Base-by-base conservation (phyloP, 2,888 invertebrate genomes). In the Lepidocyrtoides sp. region DNA sequence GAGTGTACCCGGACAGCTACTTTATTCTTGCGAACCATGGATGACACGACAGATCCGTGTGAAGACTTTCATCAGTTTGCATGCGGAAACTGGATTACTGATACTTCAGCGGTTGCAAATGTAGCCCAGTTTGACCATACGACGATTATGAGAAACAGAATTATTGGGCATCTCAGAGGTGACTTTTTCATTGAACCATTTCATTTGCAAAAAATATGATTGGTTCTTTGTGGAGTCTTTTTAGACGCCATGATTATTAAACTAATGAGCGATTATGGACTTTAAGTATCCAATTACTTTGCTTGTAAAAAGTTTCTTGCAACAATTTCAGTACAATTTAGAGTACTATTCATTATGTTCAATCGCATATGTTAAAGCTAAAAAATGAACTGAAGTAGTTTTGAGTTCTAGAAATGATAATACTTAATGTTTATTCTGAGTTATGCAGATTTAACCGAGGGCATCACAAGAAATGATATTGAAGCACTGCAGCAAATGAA, bases 31-130 rank as follows among this genome's bases (percentile, higher is more conserved):
- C 77, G 91, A 41, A 93, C 93, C 26, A 94, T 94, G 93, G 93
- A 94, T 54, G 94, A 93, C 2, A 84, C 89, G 0, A 77, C 92
- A 12, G 92, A 93, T 48, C 93, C 93, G 0, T 93, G 93, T 51
- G 90, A 81, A 0, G 90, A 90, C 66, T 92, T 92, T 57, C 92
- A 89, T 48, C 89, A 82, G n/a, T 92, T 92, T 79, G 92, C 92
- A 26, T 92, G 94, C 81, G 94, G 94, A 10, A 94, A 93, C 72
- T 94, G 93, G 93, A 91, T 94, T 14, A 91, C 91, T 4, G 94
- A 94, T 63, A 94, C 93, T 4, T 93, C 93, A 14, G 84, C 92
- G 0, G 93, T 92, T 8, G 93, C 92, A 17, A 91, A 93, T 12
- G 92, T 93, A 0, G 93, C 93, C 7, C 75, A 92, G 8, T 94